Percentiles rank a stretch among this genome's conserved stretches.
These are phyloP conservation scores for Panthera tigris DNA, from an alignment of 2,113 vertebrate genomes.

Conservation along the genomic window DNA sequence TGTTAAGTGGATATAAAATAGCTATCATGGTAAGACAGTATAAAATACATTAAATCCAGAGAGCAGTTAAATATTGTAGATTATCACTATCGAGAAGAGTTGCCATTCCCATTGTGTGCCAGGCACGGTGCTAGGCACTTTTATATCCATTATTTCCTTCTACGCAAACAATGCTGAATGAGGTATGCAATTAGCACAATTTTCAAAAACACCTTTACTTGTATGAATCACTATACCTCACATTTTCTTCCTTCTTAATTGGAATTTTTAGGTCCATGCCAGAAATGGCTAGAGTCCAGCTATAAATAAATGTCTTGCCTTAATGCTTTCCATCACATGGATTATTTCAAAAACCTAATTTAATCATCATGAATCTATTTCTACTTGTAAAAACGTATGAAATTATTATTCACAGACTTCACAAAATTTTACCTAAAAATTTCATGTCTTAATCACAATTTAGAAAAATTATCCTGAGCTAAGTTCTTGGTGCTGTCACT, in stretches of 20 bases:
- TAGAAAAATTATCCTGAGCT: background rate
- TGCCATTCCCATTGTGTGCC: background rate
- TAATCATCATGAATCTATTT: constrained; percentile 10
- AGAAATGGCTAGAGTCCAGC: constrained; percentile 49
- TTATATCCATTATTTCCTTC: background rate
- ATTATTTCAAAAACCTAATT: constrained; percentile 24
- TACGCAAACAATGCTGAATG: background rate
- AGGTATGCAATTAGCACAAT: constrained; percentile 13
- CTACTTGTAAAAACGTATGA: background rate
- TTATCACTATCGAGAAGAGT: background rate
- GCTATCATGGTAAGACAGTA: background rate
- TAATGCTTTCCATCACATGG: constrained; percentile 54
- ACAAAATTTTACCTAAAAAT: constrained; percentile 51
- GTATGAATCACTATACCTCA: constrained; percentile 22
- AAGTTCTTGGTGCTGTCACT: background rate
- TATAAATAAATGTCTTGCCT: constrained; percentile 56
- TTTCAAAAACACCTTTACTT: constrained; percentile 36
- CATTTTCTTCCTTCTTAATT: constrained; percentile 55
- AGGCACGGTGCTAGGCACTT: background rate
- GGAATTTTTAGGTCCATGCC: constrained; percentile 40
- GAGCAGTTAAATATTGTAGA: background rate
- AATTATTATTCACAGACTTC: constrained; percentile 35
- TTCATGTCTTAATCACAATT: constrained; percentile 15
- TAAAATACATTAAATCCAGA: background rate
- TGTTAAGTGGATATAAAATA: constrained; percentile 6